A percentile compares a stretch with the other conserved stretches of the same genome.
Conservation (phyloP, 2,888 invertebrate genomes). For the Thysanoteuthis rhombus region DNA sequence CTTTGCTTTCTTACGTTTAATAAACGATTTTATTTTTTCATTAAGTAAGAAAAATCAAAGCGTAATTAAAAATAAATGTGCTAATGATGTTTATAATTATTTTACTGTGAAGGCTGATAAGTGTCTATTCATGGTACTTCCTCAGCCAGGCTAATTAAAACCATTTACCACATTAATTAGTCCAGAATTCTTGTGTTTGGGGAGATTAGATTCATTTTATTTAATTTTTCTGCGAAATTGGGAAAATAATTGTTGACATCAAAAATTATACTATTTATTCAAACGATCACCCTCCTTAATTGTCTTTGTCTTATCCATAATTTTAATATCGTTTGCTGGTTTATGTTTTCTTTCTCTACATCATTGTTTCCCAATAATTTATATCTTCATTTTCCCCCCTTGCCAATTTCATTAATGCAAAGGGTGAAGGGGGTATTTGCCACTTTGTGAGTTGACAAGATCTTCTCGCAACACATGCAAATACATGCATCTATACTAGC, state of each 20-base stretch:
- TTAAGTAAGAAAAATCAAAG: not conserved
- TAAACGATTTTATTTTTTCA: not conserved
- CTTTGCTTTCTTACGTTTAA: too few species aligned
- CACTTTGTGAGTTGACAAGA: too few species aligned
- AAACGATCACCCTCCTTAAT: too few species aligned
- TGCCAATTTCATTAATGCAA: too few species aligned
- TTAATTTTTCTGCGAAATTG: not conserved
- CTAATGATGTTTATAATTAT: not conserved
- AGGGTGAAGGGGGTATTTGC: too few species aligned
- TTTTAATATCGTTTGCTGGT: not conserved
- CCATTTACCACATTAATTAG: not conserved
- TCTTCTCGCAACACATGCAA: too few species aligned
- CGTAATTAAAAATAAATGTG: not conserved
- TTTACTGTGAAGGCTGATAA: not conserved
- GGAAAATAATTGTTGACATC: too few species aligned
- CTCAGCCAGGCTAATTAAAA: not conserved
- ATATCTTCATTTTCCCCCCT: too few species aligned
- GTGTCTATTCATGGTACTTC: not conserved
- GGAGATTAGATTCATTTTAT: not conserved
- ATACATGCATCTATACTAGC: too few species aligned
- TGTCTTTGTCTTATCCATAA: too few species aligned
- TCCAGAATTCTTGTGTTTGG: not conserved
- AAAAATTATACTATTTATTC: too few species aligned
- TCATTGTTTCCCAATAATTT: too few species aligned
- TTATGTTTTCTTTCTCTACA: not conserved